Evolutionary conservation across 2,797 vertebrate genomes (phyloP).

Genomic region (Picus viridis): DNA sequence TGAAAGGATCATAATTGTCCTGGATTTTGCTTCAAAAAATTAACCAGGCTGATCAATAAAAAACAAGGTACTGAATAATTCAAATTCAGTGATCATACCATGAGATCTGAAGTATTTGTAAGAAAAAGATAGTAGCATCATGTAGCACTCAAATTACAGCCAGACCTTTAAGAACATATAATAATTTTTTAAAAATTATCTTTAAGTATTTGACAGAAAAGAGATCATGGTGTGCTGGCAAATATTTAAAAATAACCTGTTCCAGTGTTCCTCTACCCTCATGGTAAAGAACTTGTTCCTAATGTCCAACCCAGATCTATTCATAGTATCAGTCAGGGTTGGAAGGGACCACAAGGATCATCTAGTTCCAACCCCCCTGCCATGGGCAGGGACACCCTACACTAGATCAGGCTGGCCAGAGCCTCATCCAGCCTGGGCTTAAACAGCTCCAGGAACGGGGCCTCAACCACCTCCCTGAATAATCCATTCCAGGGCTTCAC

Average conservation of each 20-base stretch:
- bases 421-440: too few species aligned
- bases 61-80: background rate
- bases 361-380: too few species aligned
- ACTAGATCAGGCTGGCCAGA: too few species aligned
- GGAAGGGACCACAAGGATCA: too few species aligned
- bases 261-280: too few species aligned
- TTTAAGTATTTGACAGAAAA: slow-evolving; percentile 19
- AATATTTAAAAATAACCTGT: slow-evolving; percentile 27
- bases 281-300: too few species aligned
- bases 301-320: too few species aligned
- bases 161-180: background rate
- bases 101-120: slow-evolving; percentile 45
- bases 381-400: too few species aligned
- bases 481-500: too few species aligned
- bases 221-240: background rate
- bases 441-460: too few species aligned
- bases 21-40: background rate
- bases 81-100: slow-evolving; percentile 13
- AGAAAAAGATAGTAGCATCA: background rate
- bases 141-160: background rate
- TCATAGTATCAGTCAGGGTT: too few species aligned
- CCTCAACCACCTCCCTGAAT: too few species aligned
- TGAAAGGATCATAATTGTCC: background rate
- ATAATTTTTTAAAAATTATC: background rate
- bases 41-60: slow-evolving; percentile 39